These are phyloP conservation scores for Acrossocheilus fasciatus DNA, from an alignment of 2,797 vertebrate species.

Conservation along the genomic window DNA sequence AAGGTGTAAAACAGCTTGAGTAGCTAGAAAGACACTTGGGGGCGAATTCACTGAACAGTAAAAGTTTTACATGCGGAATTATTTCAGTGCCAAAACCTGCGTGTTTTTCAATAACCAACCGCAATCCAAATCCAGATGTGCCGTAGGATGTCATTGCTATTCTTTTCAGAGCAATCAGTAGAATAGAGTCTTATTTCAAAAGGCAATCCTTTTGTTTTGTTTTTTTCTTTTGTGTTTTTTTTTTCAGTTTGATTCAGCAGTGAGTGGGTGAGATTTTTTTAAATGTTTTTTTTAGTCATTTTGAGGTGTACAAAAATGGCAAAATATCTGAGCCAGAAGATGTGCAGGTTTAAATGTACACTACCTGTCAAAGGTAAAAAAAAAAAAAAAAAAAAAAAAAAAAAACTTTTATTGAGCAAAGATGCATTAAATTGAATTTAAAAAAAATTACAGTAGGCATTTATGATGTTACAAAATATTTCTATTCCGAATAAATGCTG, in stretches of 20 bases:
- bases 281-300: not conserved
- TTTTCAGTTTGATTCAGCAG: not conserved
- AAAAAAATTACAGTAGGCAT: not conserved
- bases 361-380: not conserved
- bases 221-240: not conserved
- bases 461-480: not conserved
- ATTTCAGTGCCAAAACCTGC: not conserved
- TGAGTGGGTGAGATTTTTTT: not conserved
- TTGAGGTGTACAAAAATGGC: not conserved
- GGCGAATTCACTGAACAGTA: not conserved
- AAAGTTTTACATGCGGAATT: not conserved
- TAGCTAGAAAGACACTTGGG: slow-evolving; percentile 29
- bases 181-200: not conserved
- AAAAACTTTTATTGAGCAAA: too few relatives aligned
- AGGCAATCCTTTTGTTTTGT: not conserved
- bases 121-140: not conserved
- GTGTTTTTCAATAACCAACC: not conserved
- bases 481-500: not conserved
- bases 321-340: not conserved
- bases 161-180: not conserved
- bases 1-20: slow-evolving; percentile 47
- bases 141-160: not conserved
- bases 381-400: too few relatives aligned
- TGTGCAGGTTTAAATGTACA: not conserved
- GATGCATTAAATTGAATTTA: not conserved